These are phyloP conservation scores for Linnaemya tessellans DNA, from an alignment of 2,888 invertebrate species.

Conservation along the genomic window DNA sequence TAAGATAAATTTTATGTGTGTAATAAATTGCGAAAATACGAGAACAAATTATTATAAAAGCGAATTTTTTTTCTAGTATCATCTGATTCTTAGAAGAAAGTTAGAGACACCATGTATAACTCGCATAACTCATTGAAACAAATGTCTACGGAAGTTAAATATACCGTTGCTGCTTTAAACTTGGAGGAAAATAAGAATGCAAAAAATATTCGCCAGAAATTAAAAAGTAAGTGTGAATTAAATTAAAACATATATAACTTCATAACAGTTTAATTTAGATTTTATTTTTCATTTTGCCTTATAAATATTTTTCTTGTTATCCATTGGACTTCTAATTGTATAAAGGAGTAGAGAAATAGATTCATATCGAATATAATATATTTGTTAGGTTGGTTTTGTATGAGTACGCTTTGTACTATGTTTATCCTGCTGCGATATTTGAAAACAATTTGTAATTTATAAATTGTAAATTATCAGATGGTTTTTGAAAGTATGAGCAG, in stretches of 20 bases:
- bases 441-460: too few species aligned
- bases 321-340: too few species aligned
- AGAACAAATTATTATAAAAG: constrained; percentile 3
- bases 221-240: constrained; percentile 46
- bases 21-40: neutral
- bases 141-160: constrained; percentile 60
- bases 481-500: too few species aligned
- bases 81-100: constrained; percentile 18
- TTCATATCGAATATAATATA: too few species aligned
- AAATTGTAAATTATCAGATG: too few species aligned
- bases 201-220: constrained; percentile 43
- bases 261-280: too few species aligned
- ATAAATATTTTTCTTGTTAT: too few species aligned
- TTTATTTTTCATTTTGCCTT: too few species aligned
- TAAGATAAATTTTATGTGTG: constrained; percentile 34
- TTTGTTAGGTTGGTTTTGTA: too few species aligned
- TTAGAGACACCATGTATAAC: constrained; percentile 52
- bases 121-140: constrained; percentile 67
- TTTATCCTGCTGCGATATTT: too few species aligned
- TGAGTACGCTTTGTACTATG: too few species aligned
- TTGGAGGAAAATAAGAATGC: constrained; percentile 45
- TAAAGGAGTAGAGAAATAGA: too few species aligned
- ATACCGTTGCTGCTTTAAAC: constrained; percentile 52
- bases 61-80: constrained; percentile 6
- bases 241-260: neutral